These are phyloP conservation scores for Dicyrtomina minuta DNA, from an alignment of 2,888 invertebrate species.

Conservation along the genomic window DNA sequence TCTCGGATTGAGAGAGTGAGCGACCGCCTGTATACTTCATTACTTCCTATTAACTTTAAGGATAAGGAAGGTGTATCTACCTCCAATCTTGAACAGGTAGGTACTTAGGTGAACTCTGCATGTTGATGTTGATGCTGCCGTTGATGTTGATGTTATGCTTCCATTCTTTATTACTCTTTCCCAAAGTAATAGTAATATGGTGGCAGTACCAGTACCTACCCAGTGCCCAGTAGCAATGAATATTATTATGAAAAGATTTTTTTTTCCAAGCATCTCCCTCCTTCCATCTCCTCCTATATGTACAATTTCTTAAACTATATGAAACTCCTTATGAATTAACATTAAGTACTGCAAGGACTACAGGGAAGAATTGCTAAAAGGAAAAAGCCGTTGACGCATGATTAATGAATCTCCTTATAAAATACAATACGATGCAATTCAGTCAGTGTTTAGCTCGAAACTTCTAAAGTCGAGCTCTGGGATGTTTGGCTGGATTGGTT, in stretches of 20 bases:
- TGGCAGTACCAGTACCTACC: too few relatives aligned
- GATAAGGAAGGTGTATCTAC: not conserved
- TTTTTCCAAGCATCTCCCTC: not conserved
- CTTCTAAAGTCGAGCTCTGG: too few relatives aligned
- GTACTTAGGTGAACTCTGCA: too few relatives aligned
- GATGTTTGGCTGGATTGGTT: too few relatives aligned
- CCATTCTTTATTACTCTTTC: slow-evolving; percentile 2
- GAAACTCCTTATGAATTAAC: too few relatives aligned
- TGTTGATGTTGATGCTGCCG: not conserved
- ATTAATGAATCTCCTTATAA: slow-evolving; percentile 33
- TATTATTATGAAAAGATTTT: slow-evolving; percentile 10
- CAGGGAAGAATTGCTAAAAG: too few relatives aligned
- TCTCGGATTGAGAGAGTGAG: not conserved
- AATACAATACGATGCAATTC: slow-evolving; percentile 10
- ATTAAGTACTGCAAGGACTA: too few relatives aligned
- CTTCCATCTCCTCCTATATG: not conserved
- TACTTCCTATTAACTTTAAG: not conserved
- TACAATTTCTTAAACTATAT: too few relatives aligned
- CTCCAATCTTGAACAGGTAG: not conserved
- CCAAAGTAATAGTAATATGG: too few relatives aligned
- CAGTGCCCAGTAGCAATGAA: slow-evolving; percentile 33
- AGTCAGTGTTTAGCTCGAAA: too few relatives aligned
- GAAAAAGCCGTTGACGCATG: slow-evolving; percentile 33
- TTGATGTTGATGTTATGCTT: not conserved
- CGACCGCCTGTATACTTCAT: not conserved